Evolutionary conservation across 2,888 invertebrate genomes (phyloP).

Genomic region (Subacronicta megacephala): DNA sequence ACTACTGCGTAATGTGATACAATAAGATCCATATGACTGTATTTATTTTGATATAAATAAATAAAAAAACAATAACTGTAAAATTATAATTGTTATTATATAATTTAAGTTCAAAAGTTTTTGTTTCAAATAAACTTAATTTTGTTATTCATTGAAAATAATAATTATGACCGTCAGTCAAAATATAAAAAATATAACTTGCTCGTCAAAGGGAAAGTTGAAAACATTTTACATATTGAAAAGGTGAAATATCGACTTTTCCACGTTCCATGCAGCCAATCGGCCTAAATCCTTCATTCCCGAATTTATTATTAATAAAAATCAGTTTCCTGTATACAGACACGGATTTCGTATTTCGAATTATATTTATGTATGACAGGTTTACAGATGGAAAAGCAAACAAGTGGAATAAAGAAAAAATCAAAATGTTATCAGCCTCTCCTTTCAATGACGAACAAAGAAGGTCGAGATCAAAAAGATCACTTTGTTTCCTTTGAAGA

Average conservation of each 20-base stretch:
- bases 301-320: conserved; percentile 45
- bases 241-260: conserved; percentile 30
- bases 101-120: too few relatives aligned
- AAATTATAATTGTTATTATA: too few relatives aligned
- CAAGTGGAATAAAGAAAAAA: conserved; percentile 39
- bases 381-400: conserved; percentile 22
- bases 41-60: too few relatives aligned
- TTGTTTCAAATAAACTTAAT: too few relatives aligned
- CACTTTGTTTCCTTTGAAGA: conserved; percentile 58
- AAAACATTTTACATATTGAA: conserved; percentile 23
- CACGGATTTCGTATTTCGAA: conserved; percentile 20
- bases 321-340: conserved; percentile 43
- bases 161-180: too few relatives aligned
- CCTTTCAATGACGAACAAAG: conserved; percentile 37
- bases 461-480: conserved; percentile 51
- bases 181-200: conserved; percentile 3
- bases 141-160: too few relatives aligned
- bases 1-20: too few relatives aligned
- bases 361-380: conserved; percentile 12
- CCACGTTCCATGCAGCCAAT: conserved; percentile 35
- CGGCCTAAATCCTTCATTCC: conserved; percentile 50
- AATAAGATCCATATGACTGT: too few relatives aligned
- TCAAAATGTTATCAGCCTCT: conserved; percentile 39
- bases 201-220: too few relatives aligned
- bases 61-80: too few relatives aligned